These are phyloP conservation scores for Pungitius pungitius DNA, from an alignment of 2,113 vertebrate genomes.

Conservation along the genomic window DNA sequence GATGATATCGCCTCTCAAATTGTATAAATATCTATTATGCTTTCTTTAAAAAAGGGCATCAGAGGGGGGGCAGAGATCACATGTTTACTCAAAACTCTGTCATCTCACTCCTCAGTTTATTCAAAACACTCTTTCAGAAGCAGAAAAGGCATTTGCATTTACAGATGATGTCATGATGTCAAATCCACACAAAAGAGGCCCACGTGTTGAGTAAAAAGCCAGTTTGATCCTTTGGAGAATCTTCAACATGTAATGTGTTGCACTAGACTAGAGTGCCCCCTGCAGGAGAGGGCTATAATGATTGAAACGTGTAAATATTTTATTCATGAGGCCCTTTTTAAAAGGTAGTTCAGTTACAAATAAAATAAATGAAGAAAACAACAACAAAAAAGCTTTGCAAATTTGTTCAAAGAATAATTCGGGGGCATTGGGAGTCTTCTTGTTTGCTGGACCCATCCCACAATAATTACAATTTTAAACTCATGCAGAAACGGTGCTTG, in stretches of 20 bases:
- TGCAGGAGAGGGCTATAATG: slow-evolving; percentile 48
- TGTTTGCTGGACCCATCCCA: neutral
- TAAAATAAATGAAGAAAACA: neutral
- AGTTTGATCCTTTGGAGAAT: slow-evolving; percentile 12
- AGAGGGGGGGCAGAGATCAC: slow-evolving; percentile 28
- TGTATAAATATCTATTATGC: slow-evolving; percentile 55
- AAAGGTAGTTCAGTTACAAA: slow-evolving; percentile 2
- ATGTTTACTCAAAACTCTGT: slow-evolving; percentile 37
- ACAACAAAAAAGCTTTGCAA: neutral
- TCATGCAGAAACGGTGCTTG: neutral
- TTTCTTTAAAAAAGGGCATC: slow-evolving; percentile 2
- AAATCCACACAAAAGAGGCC: slow-evolving; percentile 31
- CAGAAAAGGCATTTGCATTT: slow-evolving; percentile 40
- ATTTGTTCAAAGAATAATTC: neutral
- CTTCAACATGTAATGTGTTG: neutral
- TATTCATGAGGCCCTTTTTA: neutral
- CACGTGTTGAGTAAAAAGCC: slow-evolving; percentile 19
- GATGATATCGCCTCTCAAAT: slow-evolving; percentile 36
- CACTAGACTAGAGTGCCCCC: slow-evolving; percentile 32
- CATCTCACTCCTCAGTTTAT: slow-evolving; percentile 40
- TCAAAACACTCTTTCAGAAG: slow-evolving; percentile 36
- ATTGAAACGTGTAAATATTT: neutral
- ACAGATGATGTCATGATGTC: slow-evolving; percentile 42
- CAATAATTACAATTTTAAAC: neutral
- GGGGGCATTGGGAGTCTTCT: too few species aligned